phyloP scores from a whole-genome alignment of 2,113 vertebrate species.

The Lathamus discolor region DNA sequence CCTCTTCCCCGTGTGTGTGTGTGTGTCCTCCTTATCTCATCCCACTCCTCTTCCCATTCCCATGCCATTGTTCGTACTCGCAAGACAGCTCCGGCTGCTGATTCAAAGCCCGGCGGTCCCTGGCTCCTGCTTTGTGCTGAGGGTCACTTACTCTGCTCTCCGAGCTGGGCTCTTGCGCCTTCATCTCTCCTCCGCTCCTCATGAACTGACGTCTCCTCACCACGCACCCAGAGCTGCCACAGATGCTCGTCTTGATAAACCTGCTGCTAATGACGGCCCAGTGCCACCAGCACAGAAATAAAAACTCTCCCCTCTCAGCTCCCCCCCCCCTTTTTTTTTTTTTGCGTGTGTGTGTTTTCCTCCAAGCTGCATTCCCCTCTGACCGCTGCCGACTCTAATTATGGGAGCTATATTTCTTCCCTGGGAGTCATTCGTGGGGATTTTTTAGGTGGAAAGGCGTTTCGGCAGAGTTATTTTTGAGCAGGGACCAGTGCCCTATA shows the following conservation, averaged over 20 bases:
- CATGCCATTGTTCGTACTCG: neutral
- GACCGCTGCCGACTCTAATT: slow-evolving; percentile 62
- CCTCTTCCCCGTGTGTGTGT: neutral
- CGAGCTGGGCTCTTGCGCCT: slow-evolving; percentile 10
- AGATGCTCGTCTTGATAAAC: slow-evolving; percentile 78
- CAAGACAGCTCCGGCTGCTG: neutral
- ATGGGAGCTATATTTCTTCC: slow-evolving; percentile 78
- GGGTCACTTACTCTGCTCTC: slow-evolving; percentile 47
- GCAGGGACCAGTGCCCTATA: slow-evolving; percentile 77
- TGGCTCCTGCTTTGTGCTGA: slow-evolving; percentile 16
- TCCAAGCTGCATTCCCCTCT: neutral
- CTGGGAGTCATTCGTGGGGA: slow-evolving; percentile 71
- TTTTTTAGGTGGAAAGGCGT: slow-evolving; percentile 57
- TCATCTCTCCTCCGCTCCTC: neutral
- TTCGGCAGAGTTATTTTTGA: slow-evolving; percentile 73
- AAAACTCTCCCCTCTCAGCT: slow-evolving; percentile 77
- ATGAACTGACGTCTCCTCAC: neutral
- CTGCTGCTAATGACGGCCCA: slow-evolving; percentile 78
- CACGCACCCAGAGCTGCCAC: slow-evolving; percentile 61
- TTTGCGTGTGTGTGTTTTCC: too few species aligned
- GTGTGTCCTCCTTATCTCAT: neutral
- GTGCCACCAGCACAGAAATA: slow-evolving; percentile 72
- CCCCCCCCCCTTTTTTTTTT: neutral
- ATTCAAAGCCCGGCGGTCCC: neutral
- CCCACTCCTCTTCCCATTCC: neutral